These are phyloP conservation scores for Strix occidentalis DNA, from an alignment of 2,797 vertebrate genomes.

Conservation along the genomic window DNA sequence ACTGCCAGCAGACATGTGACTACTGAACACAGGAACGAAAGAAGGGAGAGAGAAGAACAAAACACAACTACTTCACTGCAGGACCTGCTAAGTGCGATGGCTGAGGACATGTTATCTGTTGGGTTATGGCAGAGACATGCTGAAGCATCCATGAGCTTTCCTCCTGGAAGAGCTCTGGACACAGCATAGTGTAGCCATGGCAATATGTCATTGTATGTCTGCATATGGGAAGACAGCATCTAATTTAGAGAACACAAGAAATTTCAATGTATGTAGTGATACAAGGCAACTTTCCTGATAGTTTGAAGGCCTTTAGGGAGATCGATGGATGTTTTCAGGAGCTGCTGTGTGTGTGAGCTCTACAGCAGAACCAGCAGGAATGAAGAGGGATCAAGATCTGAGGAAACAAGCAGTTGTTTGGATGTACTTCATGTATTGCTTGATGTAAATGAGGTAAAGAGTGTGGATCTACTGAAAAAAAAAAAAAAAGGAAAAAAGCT, in stretches of 20 bases:
- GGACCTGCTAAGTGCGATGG: neutral
- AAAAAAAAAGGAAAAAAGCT: neutral
- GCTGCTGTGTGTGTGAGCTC: neutral
- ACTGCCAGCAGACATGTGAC: neutral
- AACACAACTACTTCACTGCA: neutral
- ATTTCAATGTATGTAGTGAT: neutral
- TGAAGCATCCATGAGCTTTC: neutral
- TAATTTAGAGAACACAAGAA: neutral
- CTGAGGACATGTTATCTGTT: neutral
- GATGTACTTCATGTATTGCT: neutral
- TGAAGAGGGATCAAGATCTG: neutral
- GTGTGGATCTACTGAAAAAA: neutral
- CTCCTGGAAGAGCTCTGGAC: neutral
- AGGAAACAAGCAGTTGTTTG: neutral
- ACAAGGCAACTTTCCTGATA: neutral
- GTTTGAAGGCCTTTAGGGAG: neutral
- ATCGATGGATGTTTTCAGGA: neutral
- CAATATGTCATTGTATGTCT: neutral
- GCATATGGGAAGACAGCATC: neutral
- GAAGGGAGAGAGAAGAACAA: neutral
- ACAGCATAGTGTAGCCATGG: neutral
- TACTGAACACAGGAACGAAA: neutral
- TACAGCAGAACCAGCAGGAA: neutral
- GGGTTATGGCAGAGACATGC: neutral
- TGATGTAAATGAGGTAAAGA: neutral